Conservation (phyloP, 2,797 vertebrate species). For the Parauchenoglanis punctatus region DNA sequence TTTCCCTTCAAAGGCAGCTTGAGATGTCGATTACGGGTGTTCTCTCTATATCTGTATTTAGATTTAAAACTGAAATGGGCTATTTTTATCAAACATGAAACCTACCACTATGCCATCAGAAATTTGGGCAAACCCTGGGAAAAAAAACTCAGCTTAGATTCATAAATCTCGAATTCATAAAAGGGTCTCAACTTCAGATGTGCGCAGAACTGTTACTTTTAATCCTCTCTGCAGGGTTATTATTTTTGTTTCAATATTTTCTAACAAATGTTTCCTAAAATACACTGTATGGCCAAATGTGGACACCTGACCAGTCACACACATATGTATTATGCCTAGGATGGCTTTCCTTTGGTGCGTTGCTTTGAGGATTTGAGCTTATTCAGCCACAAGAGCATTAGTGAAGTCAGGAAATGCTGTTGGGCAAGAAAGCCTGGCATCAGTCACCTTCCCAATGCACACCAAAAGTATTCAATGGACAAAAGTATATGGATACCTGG, state of each 20-base stretch:
- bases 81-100: not conserved
- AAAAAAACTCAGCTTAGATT: not conserved
- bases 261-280: not conserved
- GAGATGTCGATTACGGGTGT: not conserved
- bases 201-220: not conserved
- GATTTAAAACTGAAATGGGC: not conserved
- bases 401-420: not conserved
- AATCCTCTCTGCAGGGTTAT: not conserved
- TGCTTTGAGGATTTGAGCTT: not conserved
- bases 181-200: not conserved
- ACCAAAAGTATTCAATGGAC: not conserved
- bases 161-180: not conserved
- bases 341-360: not conserved
- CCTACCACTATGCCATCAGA: not conserved
- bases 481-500: not conserved
- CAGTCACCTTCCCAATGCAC: not conserved
- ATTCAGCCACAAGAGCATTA: not conserved
- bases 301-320: not conserved
- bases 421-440: not conserved
- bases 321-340: not conserved
- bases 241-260: not conserved
- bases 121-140: not conserved
- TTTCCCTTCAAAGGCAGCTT: not conserved
- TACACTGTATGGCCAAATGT: not conserved
- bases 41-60: not conserved